A percentile compares a stretch with the other conserved stretches of the same genome.
These are phyloP conservation scores for Semibalanus balanoides DNA, from an alignment of 1,140 invertebrate species.

Conservation along the genomic window DNA sequence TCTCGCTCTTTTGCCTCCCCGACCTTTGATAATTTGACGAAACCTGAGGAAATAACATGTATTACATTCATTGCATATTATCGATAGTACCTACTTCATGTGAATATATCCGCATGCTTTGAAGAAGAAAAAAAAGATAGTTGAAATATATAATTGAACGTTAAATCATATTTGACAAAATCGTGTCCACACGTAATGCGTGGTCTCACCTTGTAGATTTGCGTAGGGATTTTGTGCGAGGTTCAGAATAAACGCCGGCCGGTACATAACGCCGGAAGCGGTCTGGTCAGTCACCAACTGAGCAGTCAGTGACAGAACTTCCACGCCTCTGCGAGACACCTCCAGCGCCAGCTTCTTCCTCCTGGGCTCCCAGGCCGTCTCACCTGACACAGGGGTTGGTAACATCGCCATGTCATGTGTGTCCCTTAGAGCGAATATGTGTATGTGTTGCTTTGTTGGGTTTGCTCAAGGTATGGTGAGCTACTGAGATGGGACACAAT, in stretches of 20 bases:
- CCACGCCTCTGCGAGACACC: neutral
- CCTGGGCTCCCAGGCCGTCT: neutral
- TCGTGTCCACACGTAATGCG: too few relatives aligned
- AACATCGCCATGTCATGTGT: too few relatives aligned
- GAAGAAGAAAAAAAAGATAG: neutral
- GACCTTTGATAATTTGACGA: neutral
- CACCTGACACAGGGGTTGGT: neutral
- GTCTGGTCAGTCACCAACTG: neutral
- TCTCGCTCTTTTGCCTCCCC: neutral
- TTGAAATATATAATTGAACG: neutral
- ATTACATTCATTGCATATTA: too few relatives aligned
- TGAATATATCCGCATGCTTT: neutral
- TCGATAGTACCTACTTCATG: neutral
- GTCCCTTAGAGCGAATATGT: too few relatives aligned
- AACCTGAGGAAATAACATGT: neutral
- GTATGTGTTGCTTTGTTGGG: too few relatives aligned
- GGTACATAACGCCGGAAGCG: neutral
- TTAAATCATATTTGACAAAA: too few relatives aligned
- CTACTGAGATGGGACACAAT: too few relatives aligned
- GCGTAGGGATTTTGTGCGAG: neutral
- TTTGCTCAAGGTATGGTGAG: too few relatives aligned
- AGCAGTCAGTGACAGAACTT: neutral
- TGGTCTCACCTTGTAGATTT: neutral
- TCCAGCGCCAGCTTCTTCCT: neutral
- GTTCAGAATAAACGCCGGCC: neutral